Evolutionary conservation across 2,797 vertebrate genomes (phyloP), one percentile per base, ranked within the genome.

Genomic region (Molossus molossus): DNA sequence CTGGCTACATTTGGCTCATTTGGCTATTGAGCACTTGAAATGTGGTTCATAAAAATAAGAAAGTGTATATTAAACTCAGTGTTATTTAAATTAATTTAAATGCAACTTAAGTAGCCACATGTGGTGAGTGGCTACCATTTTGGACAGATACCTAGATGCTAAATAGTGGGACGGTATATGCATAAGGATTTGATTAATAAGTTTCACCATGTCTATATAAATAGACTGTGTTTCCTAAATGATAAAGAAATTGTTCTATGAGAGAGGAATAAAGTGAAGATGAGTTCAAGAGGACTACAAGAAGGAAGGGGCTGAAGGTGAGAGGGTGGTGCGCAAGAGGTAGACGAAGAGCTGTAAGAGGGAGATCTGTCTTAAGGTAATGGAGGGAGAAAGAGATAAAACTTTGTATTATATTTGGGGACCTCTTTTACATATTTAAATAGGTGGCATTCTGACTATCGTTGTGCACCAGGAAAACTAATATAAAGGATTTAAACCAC

Each of bases 381-480:
- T 69, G 40, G 27, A 84, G 91, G 23, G 75, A 27, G 17, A 55
- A 53, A 85, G 69, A 89, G 58, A 76, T 70, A 67, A 6, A n/a
- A 57, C 15, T 64, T 72, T 64, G 48, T 29, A 18, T 81, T 91
- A 6, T 53, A 67, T 79, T 72, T 85, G 53, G 64, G 33, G 33
- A 77, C 10, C 40, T 29, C 76, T 91, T 87, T 93, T 67, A 87
- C 94, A 79, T 93, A 67, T 86, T 87, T 90, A 92, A 93, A 53
- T 80, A 91, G 58, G 45, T 76, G 15, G 18, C 69, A 80, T 88
- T 88, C 53, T 82, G 65, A 23, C 10, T 53, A 3, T 76, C 53
- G 20, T 64, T 50, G 21, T 70, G 60, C 14, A 69, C 62, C 20
- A 75, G 53, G 48, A 82, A 93, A 94, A 69, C 70, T n/a, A 87